Evolutionary conservation across 2,797 vertebrate species (phyloP), one percentile per base, ranked within the genome.

Genomic region (Trachurus trachurus): DNA sequence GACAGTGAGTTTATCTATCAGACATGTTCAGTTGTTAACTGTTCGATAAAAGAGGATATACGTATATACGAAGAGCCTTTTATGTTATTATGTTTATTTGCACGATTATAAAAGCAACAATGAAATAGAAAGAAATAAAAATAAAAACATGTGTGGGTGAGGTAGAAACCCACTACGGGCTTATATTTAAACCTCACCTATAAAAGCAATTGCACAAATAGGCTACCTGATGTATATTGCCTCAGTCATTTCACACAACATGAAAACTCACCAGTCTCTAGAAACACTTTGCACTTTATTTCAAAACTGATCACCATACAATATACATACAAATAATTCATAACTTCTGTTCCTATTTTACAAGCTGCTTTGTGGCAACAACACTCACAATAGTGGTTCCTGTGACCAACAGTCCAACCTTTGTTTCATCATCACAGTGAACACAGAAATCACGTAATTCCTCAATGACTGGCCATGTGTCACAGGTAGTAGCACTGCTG

Each of bases 241-340:
- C 0, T 59, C 16, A 19, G 37, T 40, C n/a, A 66, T 29, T 1
- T 0, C 71, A 39, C 19, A 37, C 12, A 19, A 10, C 39, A 67
- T n/a, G 66, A 52, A 53, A 52, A 66, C 12, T 54, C 61, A 34
- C 39, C 52, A 63, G 15, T 9, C 2, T 59, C 6, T 83, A 79
- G 1, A 85, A 85, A 89, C 47, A 54, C 0, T 26, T 26, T 61
- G 5, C n/a, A 53, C 45, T 92, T 87, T 81, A 86, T 88, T 92
- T 72, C 9, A 84, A 84, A 87, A 82, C 49, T 0, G 12, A 76
- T 76, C 49, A 75, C 2, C 21, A 65, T 37, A 71, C 74, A 81
- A 60, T 37, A 68, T 26, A 77, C 81, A 64, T 50, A 84, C 56
- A 74, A 42, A 85, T 29, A 76, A 66, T 4, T 5, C 2, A 19